These are phyloP conservation scores for Numida meleagris DNA, from an alignment of 2,113 vertebrate genomes.

Conservation along the genomic window DNA sequence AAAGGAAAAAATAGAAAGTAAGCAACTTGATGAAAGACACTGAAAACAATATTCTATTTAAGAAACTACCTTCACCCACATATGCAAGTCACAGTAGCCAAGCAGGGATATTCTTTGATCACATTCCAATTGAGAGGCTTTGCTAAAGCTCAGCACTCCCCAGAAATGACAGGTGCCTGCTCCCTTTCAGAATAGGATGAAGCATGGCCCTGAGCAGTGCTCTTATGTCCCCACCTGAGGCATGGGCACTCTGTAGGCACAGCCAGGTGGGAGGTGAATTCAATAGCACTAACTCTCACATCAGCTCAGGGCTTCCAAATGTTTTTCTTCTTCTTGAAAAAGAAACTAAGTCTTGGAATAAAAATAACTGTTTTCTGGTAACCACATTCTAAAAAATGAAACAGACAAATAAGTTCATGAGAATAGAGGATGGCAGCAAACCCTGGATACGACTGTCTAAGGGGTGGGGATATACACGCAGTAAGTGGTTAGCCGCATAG, in stretches of 20 bases:
- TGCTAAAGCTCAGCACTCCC: not conserved
- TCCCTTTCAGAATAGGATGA: not conserved
- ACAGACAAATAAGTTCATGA: not conserved
- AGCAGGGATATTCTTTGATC: not conserved
- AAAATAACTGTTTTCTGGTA: not conserved
- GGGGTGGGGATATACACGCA: not conserved
- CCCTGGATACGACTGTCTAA: not conserved
- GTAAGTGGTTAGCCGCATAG: not conserved
- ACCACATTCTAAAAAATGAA: not conserved
- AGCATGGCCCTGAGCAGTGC: not conserved
- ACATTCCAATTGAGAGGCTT: not conserved
- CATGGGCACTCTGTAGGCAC: not conserved
- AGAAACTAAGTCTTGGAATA: not conserved
- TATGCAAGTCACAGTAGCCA: not conserved
- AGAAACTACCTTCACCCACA: not conserved
- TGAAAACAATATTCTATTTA: not conserved
- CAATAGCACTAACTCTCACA: not conserved
- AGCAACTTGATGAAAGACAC: not conserved
- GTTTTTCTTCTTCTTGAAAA: not conserved
- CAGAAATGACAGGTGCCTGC: not conserved
- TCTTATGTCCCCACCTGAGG: not conserved
- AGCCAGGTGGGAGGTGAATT: not conserved
- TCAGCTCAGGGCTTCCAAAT: not conserved
- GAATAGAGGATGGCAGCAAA: not conserved
- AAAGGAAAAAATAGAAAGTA: constrained; percentile 22